Evolutionary conservation across 2,113 vertebrate species (phyloP).

Genomic region (Cathartes aura): DNA sequence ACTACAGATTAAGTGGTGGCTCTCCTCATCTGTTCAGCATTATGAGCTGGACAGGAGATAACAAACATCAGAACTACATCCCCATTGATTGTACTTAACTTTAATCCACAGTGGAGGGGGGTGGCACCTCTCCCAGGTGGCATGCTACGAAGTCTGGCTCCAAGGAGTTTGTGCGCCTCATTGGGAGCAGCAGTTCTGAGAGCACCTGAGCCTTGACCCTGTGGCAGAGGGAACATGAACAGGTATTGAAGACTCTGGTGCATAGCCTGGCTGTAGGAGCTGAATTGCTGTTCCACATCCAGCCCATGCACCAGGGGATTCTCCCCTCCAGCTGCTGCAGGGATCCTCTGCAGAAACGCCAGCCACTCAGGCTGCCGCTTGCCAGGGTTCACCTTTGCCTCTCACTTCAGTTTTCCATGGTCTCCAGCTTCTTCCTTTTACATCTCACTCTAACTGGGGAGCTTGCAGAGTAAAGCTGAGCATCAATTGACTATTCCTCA

Average conservation of each 20-base stretch:
- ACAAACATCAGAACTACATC: background rate
- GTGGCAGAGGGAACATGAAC: background rate
- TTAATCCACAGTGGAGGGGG: background rate
- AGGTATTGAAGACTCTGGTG: background rate
- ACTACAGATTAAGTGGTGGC: background rate
- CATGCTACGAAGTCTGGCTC: background rate
- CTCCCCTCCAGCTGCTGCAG: background rate
- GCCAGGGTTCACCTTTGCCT: background rate
- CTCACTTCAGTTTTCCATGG: background rate
- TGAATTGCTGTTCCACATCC: background rate
- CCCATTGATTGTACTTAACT: background rate
- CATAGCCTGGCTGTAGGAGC: background rate
- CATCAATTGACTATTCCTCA: background rate
- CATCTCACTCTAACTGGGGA: background rate
- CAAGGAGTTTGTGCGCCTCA: background rate
- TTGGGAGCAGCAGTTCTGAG: background rate
- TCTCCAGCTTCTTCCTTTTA: background rate
- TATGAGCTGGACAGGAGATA: background rate
- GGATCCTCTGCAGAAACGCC: background rate
- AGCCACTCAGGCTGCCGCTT: fast-evolving
- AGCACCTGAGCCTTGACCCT: background rate
- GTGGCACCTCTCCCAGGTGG: background rate
- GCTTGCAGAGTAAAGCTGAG: background rate
- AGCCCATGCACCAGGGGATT: background rate
- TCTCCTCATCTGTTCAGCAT: background rate